Conservation (phyloP, 2,797 vertebrate genomes). For the Podargus strigoides region DNA sequence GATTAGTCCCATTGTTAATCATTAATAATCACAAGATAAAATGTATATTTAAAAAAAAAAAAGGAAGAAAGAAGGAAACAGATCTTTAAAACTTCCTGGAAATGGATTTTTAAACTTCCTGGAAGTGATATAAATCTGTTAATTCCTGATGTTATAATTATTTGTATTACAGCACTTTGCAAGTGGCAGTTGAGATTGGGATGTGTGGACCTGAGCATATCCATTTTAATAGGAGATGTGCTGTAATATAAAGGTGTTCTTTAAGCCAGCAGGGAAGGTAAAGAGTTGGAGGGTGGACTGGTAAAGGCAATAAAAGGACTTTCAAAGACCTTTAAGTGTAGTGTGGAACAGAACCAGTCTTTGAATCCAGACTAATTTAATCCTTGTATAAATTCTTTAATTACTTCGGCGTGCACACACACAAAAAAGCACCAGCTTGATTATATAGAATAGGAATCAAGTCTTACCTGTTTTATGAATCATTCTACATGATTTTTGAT, state of each 20-base stretch:
- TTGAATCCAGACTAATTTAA: constrained; percentile 8
- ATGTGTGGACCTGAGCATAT: not conserved
- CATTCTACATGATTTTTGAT: not conserved
- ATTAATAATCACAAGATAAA: not conserved
- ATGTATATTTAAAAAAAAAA: not conserved
- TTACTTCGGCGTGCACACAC: not conserved
- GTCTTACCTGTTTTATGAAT: not conserved
- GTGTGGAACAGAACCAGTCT: not conserved
- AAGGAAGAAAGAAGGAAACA: not conserved
- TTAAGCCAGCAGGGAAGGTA: not conserved
- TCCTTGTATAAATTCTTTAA: constrained; percentile 22
- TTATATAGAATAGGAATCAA: not conserved
- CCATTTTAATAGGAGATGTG: not conserved
- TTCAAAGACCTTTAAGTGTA: not conserved
- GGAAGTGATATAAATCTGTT: not conserved
- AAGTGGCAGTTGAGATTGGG: not conserved
- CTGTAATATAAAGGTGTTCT: not conserved
- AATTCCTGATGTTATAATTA: not conserved
- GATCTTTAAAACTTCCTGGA: not conserved
- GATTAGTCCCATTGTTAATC: not conserved
- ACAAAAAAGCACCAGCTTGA: not conserved
- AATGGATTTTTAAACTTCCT: not conserved
- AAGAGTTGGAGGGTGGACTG: not conserved
- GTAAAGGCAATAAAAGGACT: not conserved
- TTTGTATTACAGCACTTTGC: not conserved